Evolutionary conservation across 2,888 invertebrate genomes (phyloP).

Genomic region (Harpalus rufipes): DNA sequence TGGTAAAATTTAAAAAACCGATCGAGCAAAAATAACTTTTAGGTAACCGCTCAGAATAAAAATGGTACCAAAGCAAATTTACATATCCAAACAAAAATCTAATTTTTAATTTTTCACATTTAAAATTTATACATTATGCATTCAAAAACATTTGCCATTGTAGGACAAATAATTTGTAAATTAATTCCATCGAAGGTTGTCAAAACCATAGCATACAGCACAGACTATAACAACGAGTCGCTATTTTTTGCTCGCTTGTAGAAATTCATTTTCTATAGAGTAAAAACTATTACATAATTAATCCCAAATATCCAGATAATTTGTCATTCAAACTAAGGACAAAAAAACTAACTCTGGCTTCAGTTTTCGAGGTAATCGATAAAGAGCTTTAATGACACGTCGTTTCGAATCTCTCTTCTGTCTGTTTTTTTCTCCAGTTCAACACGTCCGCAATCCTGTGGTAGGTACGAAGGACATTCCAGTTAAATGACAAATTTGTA

Average conservation of each 20-base stretch:
- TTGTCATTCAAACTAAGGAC: slow-evolving; percentile 18
- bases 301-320: not conserved
- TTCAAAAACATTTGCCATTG: too few species aligned
- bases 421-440: slow-evolving; percentile 43
- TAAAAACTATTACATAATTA: slow-evolving; percentile 5
- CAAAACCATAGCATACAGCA: not conserved
- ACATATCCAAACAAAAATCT: too few species aligned
- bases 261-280: not conserved
- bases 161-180: too few species aligned
- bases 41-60: too few species aligned
- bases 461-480: too few species aligned
- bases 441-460: not conserved
- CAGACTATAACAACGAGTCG: not conserved
- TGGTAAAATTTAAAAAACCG: too few species aligned
- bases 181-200: too few species aligned
- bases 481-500: slow-evolving; percentile 19
- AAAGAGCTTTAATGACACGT: slow-evolving; percentile 18
- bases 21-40: too few species aligned
- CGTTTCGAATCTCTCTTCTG: slow-evolving; percentile 13
- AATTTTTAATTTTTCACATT: too few species aligned
- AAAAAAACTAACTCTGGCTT: slow-evolving; percentile 35
- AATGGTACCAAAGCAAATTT: too few species aligned
- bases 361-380: slow-evolving; percentile 2
- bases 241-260: not conserved
- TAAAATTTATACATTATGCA: too few species aligned